Evolutionary conservation across 2,888 invertebrate genomes (phyloP).

Genomic region (Lepas anatifera): DNA sequence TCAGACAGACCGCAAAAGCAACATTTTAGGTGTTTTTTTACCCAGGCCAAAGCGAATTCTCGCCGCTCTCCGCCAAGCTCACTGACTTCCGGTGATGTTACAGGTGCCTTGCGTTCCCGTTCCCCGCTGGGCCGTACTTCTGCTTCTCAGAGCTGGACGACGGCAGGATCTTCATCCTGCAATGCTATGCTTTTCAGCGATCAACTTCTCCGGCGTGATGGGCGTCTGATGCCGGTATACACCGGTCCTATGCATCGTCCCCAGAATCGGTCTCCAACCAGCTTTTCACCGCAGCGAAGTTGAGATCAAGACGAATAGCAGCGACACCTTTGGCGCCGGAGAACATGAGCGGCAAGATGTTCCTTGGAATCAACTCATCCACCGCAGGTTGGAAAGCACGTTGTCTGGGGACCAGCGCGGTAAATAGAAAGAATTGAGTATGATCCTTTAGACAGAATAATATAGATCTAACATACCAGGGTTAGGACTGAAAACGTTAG

Average conservation of each 20-base stretch:
- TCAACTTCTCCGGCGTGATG: conserved; percentile 99
- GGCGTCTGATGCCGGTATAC: conserved; percentile 95
- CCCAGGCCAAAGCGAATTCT: too few species aligned
- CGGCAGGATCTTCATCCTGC: conserved; percentile 90
- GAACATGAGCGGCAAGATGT: conserved; percentile 28
- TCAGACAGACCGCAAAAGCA: too few species aligned
- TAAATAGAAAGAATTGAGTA: too few species aligned
- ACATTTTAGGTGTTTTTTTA: too few species aligned
- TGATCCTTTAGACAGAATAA: too few species aligned
- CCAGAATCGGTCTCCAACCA: conserved; percentile 87
- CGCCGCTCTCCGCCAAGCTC: too few species aligned
- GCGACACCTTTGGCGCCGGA: background rate
- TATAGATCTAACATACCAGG: too few species aligned
- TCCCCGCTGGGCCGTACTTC: conserved; percentile 93
- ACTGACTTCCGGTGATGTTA: too few species aligned
- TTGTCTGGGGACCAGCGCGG: too few species aligned
- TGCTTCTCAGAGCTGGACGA: conserved; percentile 90
- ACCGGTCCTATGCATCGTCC: conserved; percentile 95
- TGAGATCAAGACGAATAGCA: conserved; percentile 40
- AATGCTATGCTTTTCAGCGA: conserved; percentile 95
- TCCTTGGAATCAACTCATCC: conserved; percentile 50
- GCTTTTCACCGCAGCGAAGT: conserved; percentile 72
- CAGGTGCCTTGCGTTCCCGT: conserved; percentile 90
- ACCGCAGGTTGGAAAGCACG: conserved; percentile 71
- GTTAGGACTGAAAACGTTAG: too few species aligned